Evolutionary conservation across 2,797 vertebrate genomes (phyloP).

Genomic region (Enteromius mattozi): DNA sequence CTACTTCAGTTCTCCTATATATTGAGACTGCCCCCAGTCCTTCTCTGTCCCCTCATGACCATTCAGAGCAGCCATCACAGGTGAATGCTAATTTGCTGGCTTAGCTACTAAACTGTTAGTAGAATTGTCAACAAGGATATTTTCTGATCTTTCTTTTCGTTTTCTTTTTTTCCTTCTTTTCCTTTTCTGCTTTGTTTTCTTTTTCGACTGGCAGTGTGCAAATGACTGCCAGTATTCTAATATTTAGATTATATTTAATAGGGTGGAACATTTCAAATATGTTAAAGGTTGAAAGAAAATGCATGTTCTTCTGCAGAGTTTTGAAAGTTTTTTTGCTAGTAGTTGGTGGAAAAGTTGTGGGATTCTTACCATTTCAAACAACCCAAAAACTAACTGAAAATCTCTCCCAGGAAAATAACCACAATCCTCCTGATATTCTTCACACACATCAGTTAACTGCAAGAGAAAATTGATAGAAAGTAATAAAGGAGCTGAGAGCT

Average conservation of each 20-base stretch:
- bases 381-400: background rate
- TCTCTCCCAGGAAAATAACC: background rate
- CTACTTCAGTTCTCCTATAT: background rate
- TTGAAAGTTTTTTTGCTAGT: background rate
- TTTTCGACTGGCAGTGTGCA: background rate
- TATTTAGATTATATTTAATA: background rate
- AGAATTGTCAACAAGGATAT: background rate
- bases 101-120: background rate
- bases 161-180: too few species aligned
- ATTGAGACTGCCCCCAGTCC: background rate
- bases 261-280: background rate
- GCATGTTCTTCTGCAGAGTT: background rate
- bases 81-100: background rate
- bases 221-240: background rate
- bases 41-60: background rate
- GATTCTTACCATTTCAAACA: slow-evolving; percentile 25
- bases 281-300: background rate
- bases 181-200: background rate
- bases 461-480: background rate
- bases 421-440: background rate
- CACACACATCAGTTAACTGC: background rate
- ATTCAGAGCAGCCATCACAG: background rate
- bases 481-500: background rate
- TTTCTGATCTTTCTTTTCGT: background rate
- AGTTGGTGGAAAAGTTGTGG: background rate